phyloP scores from a whole-genome alignment of 2,797 vertebrate genomes.

The Synaphobranchus kaupii region DNA sequence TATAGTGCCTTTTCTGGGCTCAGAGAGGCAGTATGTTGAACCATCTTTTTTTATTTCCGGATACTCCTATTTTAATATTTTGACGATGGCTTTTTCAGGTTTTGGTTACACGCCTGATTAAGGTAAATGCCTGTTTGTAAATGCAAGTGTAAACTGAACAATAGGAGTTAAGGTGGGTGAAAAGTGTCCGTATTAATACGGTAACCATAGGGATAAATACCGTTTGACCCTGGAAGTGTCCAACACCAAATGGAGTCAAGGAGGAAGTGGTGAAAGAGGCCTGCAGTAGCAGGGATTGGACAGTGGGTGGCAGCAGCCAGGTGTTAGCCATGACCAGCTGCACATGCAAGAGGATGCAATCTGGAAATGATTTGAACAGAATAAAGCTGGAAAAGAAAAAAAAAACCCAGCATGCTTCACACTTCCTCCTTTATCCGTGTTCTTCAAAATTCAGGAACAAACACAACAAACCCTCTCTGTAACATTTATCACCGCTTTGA shows the following conservation, averaged over 20 bases:
- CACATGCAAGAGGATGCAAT: slow-evolving; percentile 49
- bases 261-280: slow-evolving; percentile 18
- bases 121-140: neutral
- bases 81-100: neutral
- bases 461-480: slow-evolving; percentile 15
- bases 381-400: slow-evolving; percentile 53
- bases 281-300: slow-evolving; percentile 48
- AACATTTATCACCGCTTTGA: slow-evolving; percentile 12
- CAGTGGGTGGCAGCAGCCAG: slow-evolving; percentile 75
- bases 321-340: slow-evolving; percentile 48
- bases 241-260: slow-evolving; percentile 14
- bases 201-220: slow-evolving; percentile 2
- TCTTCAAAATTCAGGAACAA: slow-evolving; percentile 41
- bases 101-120: neutral
- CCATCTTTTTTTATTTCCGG: neutral
- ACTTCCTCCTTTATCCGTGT: slow-evolving; percentile 49
- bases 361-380: slow-evolving; percentile 56
- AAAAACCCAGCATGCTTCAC: slow-evolving; percentile 51
- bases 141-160: neutral
- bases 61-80: neutral
- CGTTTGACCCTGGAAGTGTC: slow-evolving; percentile 15
- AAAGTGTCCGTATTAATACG: neutral
- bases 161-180: neutral
- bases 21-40: neutral
- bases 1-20: neutral